Conservation (phyloP, 2,888 invertebrate genomes). For the Dasysyrphus albostriatus region DNA sequence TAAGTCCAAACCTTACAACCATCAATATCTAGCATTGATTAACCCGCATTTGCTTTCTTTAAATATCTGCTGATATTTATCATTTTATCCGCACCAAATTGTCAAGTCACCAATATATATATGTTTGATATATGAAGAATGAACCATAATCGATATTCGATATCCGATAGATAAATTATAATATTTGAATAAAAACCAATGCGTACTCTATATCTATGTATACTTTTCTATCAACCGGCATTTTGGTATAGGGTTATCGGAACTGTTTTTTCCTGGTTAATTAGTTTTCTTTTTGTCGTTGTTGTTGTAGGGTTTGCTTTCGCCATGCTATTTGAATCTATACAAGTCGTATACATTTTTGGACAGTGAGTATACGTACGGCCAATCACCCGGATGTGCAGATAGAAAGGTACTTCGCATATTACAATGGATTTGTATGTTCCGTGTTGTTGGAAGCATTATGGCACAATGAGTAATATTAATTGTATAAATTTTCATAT, state of each 20-base stretch:
- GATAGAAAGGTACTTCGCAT: slow-evolving; percentile 12
- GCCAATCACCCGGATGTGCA: slow-evolving; percentile 69
- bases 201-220: background rate
- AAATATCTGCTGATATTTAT: slow-evolving; percentile 1
- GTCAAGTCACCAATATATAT: slow-evolving; percentile 1
- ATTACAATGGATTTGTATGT: slow-evolving; percentile 3
- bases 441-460: background rate
- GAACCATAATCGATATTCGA: slow-evolving; percentile 54
- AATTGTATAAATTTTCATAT: background rate
- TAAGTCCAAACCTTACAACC: slow-evolving; percentile 15
- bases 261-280: slow-evolving; percentile 54
- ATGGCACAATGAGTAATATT: slow-evolving; percentile 1
- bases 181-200: slow-evolving; percentile 35
- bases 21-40: slow-evolving; percentile 32
- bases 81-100: background rate
- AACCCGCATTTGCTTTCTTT: slow-evolving; percentile 62
- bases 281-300: slow-evolving; percentile 7
- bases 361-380: slow-evolving; percentile 43
- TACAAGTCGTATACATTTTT: slow-evolving; percentile 34
- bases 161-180: slow-evolving; percentile 36
- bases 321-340: background rate
- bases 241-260: slow-evolving; percentile 29
- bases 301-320: slow-evolving; percentile 10
- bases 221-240: slow-evolving; percentile 4
- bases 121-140: slow-evolving; percentile 32